Base-by-base conservation (phyloP, 2,113 vertebrate species). In the Crocuta crocuta region DNA sequence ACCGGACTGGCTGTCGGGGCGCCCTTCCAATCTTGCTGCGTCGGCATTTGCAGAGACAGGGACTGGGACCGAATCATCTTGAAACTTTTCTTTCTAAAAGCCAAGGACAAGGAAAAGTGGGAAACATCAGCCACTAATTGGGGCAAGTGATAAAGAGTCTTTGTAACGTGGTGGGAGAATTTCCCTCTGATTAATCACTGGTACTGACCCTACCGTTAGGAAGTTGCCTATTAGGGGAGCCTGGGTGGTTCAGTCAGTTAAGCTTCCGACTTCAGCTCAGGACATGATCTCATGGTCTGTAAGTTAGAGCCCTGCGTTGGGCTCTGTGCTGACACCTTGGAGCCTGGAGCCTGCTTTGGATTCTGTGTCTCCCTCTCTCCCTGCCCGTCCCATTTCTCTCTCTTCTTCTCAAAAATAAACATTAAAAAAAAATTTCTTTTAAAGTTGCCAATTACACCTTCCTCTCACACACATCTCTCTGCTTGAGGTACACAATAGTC, bases 41-140 rank as follows among this genome's bases (percentile, higher is more conserved):
- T 28, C 0, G 99, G 99, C 91, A 99, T 98, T 98, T 99, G 99
- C 95, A 99, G 96, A 86, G 99, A 99, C 94, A 99, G 93, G 2
- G 99, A 99, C 98, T 99, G 99, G 17, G 99, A 99, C 76, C 99
- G 99, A 98, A 99, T 99, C 99, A 99, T 97, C 99, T 99, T 99
- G 98, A 99, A 99, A 98, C 98, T 99, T 99, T 99, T 99, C 99
- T 99, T 99, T 98, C 99, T 99, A 97, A 0, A 11, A 98, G 96
- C 97, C 96, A 91, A 95, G 74, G 71, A 97, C 93, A 93, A 92
- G 97, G 86, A 97, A 95, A 70, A 95, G 70, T 45, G 78, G 93
- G 96, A 97, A 79, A 96, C 17, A 86, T 53, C 55, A 97, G 88
- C 80, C 94, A 96, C 86, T 78, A 86, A 53, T 58, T 43, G 45